Evolutionary conservation across 2,888 invertebrate genomes (phyloP), one percentile per base, ranked within the genome.

Genomic region (Selenia dentaria): DNA sequence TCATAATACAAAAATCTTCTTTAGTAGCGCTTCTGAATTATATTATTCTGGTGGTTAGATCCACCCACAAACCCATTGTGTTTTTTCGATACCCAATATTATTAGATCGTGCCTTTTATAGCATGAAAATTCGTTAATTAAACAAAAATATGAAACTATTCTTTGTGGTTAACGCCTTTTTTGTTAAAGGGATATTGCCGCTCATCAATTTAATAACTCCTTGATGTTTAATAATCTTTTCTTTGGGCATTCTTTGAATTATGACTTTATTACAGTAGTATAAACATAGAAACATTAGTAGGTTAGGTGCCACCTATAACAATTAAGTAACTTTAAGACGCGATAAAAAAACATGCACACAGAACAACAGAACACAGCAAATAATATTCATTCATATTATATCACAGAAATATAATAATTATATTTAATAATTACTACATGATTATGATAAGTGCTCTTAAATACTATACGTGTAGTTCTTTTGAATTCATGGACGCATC

Each of bases 121-220:
- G 76, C 82, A 84, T 83, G 78, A 85, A 83, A 83, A 81, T 78
- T 72, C 70, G 64, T 83, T 84, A 86, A 86, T 86, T 85, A 84
- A 83, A 85, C 80, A 80, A 77, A 81, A 85, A 82, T 79, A 80
- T 71, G 70, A 74, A 69, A 73, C 73, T 62, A 75, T 83, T 25
- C 25, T 25, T 77, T 60, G 73, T 70, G 78, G 78, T 82, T 79
- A 80, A 80, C 84, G 79, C 78, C 75, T 81, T 83, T 81, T 81
- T 80, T 79, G 65, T 76, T 57, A 77, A 46, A 79, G 76, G 75
- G 68, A 64, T 74, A 76, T 71, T 65, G 81, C 84, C 82, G 83
- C 83, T 83, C 80, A 79, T 82, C 79, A 81, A 79, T 83, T 79
- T 82, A 79, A 83, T 82, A 79, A 84, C 78, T 78, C 77, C 74